Evolutionary conservation across 2,888 invertebrate genomes (phyloP).

Genomic region (Esperia sulphurella): DNA sequence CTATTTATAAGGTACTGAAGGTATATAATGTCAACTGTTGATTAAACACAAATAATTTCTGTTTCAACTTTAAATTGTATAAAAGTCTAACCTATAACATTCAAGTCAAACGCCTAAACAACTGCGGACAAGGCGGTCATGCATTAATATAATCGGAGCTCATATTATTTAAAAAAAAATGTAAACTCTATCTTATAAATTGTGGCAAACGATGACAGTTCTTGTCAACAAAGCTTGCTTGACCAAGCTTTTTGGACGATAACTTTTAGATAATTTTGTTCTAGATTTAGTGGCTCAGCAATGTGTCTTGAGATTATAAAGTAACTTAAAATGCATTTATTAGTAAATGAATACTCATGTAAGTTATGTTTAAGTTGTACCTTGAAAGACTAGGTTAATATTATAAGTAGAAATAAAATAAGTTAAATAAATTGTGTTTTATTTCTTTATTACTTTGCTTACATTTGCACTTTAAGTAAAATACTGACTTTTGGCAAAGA

Average conservation of each 20-base stretch:
- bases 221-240: constrained; percentile 23
- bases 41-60: neutral
- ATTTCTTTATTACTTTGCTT: neutral
- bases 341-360: neutral
- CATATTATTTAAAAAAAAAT: neutral
- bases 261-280: constrained; percentile 9
- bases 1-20: constrained; percentile 14
- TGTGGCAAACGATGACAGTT: constrained; percentile 35
- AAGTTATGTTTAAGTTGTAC: constrained; percentile 8
- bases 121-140: too few species aligned
- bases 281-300: constrained; percentile 1
- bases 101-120: too few species aligned
- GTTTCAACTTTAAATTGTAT: too few species aligned
- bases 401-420: neutral
- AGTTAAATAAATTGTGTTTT: neutral
- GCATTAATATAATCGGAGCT: neutral
- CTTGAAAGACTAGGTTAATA: constrained; percentile 1
- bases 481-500: too few species aligned
- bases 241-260: constrained; percentile 23
- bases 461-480: too few species aligned
- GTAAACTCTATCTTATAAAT: constrained; percentile 14
- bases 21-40: neutral
- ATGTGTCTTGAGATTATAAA: constrained; percentile 3
- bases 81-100: too few species aligned
- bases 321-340: constrained; percentile 8